Base-by-base conservation (phyloP, 1,140 invertebrate species). In the Orchesella cincta region DNA sequence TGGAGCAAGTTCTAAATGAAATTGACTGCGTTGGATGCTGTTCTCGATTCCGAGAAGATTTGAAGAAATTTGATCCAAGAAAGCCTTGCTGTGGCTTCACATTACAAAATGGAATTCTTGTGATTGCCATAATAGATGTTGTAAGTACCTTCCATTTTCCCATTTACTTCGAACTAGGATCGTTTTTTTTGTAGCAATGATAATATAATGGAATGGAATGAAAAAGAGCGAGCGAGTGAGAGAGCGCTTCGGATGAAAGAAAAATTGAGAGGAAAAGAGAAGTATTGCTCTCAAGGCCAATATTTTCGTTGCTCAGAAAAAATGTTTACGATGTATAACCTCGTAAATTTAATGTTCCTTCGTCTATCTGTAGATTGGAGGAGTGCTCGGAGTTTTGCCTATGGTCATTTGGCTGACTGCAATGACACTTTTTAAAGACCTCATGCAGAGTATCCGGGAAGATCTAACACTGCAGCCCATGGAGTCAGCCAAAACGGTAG, bases 401-500 rank as follows among this genome's bases (percentile, higher is more conserved):
- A n/a, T 78, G 57, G 73, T 78, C 1, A 78, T 78, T 67, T 51
- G 46, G 64, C 31, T 78, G 5, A 75, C 67, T 20, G 74, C 73
- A 28, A 73, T 78, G 14, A 78, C 77, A 18, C 54, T 78, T 75
- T 78, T 78, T 46, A 75, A 75, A 78, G 77, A 78, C 35, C 51
- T 78, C 18, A 78, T 78, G 77, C 57, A 73, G 51, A 75, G 62
- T 31, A 75, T 78, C 31, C 34, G 73, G 18, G 73, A 78, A 12
- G 77, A 78, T 57, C 26, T 71, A 36, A 72, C 57, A 0, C 29
- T 78, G n/a, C 51, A 64, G 26, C 77, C 77, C 1, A 75, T 78
- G 73, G 77, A 67, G 3, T 78, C 77, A 26, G 77, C 77, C 12
- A 78, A 78, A 78, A 78, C 77, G 1, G 77, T 78, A 28, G 77